Base-by-base conservation (phyloP, 1,140 invertebrate species). In the Palaemon carinicauda region DNA sequence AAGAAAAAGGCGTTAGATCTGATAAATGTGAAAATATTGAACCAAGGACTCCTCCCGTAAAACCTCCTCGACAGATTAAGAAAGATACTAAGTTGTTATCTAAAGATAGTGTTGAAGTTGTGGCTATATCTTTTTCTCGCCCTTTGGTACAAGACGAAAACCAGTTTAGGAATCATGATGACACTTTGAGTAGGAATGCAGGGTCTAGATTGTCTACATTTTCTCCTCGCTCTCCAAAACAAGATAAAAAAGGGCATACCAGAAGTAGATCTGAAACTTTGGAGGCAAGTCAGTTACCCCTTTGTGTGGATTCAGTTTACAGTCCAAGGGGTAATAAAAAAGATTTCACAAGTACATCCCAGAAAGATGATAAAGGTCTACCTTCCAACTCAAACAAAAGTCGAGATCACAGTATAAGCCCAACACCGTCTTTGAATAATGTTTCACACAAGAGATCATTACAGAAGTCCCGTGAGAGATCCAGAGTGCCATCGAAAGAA, bases 191-290 rank as follows among this genome's bases (percentile, higher is more conserved):
- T 60, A 65, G 73, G 33, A 50, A 50, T 21, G 53, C 77, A 54
- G 56, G 75, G 21, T 79, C 52, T 41, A 33, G 77, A 56, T 29
- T 80, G 12, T 86, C 84, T 1, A 79, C 84, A 21, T 86, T 86
- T 73, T n/a, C 29, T 53, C 77, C 65, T 19, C 50, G 21, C 15
- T 54, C 82, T 41, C 15, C 75, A 19, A 86, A 19, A 31, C 53
- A 29, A 14, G 53, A 56, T 53, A 69, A 29, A 41, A 41, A 9
- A 41, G 84, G 84, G n/a, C 84, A 86, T 54, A 33, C 65, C 60
- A 74, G 84, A 41, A 86, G 84, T 54, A 79, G 56, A 41, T 80
- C 84, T 31, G 84, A 86, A 56, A 83, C 52, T 31, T 3, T 77
- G 24, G 77, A 60, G 75, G 21, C n/a, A 21, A 74, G 29, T 27